Evolutionary conservation across 2,888 invertebrate genomes (phyloP), one percentile per base, ranked within the genome.

Genomic region (Erebia epiphron): DNA sequence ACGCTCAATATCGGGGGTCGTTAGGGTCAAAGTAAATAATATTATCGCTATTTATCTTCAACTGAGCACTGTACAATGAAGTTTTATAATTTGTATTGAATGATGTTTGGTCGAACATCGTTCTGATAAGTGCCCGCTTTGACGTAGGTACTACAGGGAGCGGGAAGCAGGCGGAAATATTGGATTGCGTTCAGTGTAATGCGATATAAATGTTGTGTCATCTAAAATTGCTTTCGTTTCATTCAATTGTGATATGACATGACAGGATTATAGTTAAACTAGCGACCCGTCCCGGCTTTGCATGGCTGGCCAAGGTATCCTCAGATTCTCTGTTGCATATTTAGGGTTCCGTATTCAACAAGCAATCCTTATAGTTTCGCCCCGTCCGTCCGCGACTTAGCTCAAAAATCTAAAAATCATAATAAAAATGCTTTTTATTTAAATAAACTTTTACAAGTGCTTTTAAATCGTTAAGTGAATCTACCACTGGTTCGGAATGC

Each of bases 21-120:
- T 62, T 74, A 80, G 85, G 91, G 89, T 91, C 89, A 86, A 80
- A 83, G 87, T 89, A 86, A 89, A 89, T 82, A 86, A 77, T 84
- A 83, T 88, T 90, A 91, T 89, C 90, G 74, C 77, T 80, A 82
- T 83, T 88, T 91, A 90, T 88, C 86, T 78, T 76, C 2, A 80
- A 83, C 78, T 76, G 80, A 78, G 77, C 77, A 74, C 68, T 61
- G 63, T 60, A 56, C 63, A 67, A 70, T 70, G 43, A n/a, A 65
- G 67, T 74, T 70, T 73, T 71, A 70, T 73, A 73, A 75, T 70
- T 72, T 71, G 72, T 74, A 70, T 69, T 70, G 67, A 68, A 69
- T 75, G 66, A 65, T 69, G 65, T 57, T 49, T 69, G 54, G 52
- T 60, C 64, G 64, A 67, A 71, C 71, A 71, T 68, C 64, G 69